Evolutionary conservation across 2,888 invertebrate genomes (phyloP).

Genomic region (Marronus borbonicus): DNA sequence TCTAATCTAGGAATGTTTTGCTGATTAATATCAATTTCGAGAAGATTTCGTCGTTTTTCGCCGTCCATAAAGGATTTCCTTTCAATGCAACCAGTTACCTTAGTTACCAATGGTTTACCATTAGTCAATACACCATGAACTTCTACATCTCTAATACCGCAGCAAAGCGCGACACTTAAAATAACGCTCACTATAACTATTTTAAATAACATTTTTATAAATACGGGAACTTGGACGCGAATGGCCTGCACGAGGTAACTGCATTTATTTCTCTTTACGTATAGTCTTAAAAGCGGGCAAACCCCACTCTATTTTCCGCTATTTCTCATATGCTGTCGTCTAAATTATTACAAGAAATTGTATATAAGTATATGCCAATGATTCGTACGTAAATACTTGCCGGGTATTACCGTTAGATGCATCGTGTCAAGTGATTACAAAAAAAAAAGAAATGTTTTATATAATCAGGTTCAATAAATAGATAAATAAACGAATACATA

Average conservation of each 20-base stretch:
- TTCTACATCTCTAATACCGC: conserved; percentile 21
- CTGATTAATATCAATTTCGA: conserved; percentile 44
- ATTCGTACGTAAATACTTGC: too few relatives aligned
- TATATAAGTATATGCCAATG: too few relatives aligned
- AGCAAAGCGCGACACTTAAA: conserved; percentile 16
- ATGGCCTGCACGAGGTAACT: neutral
- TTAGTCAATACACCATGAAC: conserved; percentile 9
- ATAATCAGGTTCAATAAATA: too few relatives aligned
- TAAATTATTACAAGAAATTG: too few relatives aligned
- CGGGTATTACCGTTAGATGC: too few relatives aligned
- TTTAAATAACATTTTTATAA: conserved; percentile 23
- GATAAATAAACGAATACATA: too few relatives aligned
- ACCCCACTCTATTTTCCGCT: too few relatives aligned
- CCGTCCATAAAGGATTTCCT: conserved; percentile 35
- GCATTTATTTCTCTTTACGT: neutral
- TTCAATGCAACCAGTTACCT: conserved; percentile 45
- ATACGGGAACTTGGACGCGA: neutral
- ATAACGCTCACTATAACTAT: neutral
- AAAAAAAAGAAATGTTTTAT: too few relatives aligned
- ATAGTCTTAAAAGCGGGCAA: neutral
- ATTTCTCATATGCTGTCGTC: too few relatives aligned
- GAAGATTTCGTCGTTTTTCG: conserved; percentile 13
- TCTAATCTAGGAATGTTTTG: conserved; percentile 41
- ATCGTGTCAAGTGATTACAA: too few relatives aligned
- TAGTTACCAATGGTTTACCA: conserved; percentile 25